Evolutionary conservation across 2,113 vertebrate genomes (phyloP), one percentile per base, ranked within the genome.

Genomic region (Balaenoptera acutorostrata): DNA sequence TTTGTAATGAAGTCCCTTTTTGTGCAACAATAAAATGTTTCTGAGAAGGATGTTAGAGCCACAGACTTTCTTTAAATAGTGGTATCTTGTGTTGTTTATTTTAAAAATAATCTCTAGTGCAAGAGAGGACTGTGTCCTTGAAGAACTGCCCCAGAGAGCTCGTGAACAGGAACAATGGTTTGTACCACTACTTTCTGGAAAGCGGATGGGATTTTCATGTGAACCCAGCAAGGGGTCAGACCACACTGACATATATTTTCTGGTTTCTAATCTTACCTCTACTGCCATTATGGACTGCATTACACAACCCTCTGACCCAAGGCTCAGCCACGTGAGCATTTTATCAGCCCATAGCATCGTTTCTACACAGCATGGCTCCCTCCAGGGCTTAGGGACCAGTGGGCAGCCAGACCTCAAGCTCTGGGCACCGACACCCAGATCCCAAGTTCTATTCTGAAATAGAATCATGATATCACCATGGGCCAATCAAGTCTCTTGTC

Each of bases 161-260:
- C 36, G 20, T 84, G 89, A 95, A n/a, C 69, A 96, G 83, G 72
- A 88, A 95, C 63, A 69, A 93, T 44, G 77, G 85, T 93, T 95
- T 97, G 63, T 27, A 59, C 88, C 78, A 95, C 80, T 81, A 27
- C 92, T 98, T 97, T 98, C 96, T 98, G 96, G 97, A 97, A 97
- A 97, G 93, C 91, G 82, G 90, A 94, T 95, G 77, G 55, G 88
- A 96, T 95, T 97, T 96, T 86, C 74, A 46, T 97, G 87, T 97
- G 97, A 97, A 97, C 97, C 86, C 91, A 72, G 84, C 64, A 82
- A 97, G 82, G 91, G 97, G 95, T 97, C 95, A 98, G 96, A 96
- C 97, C 95, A 95, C 96, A 98, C 66, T 97, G 97, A 97, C 91
- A 97, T 97, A 97, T 66, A 96, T 97, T 97, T 97, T 96, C 71